Percentiles rank a stretch among this genome's conserved stretches.
Conservation (phyloP, 2,113 vertebrate species). For the Condylura cristata region DNA sequence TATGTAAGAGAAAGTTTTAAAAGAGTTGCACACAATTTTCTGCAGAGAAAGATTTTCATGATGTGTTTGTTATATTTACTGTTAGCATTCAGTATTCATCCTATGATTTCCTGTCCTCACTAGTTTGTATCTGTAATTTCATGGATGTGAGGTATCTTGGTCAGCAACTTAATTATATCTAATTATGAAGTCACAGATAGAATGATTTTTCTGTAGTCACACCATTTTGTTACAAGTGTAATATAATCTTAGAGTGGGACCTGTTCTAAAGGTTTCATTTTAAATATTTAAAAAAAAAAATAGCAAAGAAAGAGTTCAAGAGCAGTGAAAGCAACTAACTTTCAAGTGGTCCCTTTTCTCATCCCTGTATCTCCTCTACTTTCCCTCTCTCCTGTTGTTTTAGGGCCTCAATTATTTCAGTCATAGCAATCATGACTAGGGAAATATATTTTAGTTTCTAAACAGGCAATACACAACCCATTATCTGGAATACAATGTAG, state of each 20-base stretch:
- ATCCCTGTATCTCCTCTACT: not conserved
- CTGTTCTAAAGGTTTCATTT: not conserved
- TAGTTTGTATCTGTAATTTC: conserved; percentile 30
- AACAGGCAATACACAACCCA: not conserved
- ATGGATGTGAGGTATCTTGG: not conserved
- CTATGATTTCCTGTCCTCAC: conserved; percentile 14
- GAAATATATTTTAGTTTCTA: not conserved
- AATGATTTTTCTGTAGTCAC: not conserved
- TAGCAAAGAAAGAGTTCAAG: not conserved
- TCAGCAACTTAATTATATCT: conserved; percentile 44
- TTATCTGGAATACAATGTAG: not conserved
- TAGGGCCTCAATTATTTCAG: not conserved
- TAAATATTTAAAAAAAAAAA: not conserved
- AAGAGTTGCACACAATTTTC: not conserved
- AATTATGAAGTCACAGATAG: not conserved
- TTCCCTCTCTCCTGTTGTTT: not conserved
- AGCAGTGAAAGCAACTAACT: not conserved
- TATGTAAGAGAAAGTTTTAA: conserved; percentile 13
- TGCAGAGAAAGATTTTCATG: not conserved
- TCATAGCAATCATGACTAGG: not conserved
- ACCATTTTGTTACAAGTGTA: not conserved
- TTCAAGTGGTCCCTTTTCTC: not conserved
- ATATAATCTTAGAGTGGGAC: not conserved
- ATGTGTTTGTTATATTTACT: not conserved
- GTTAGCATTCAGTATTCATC: not conserved